Percentiles rank a stretch among this genome's conserved stretches.
Evolutionary conservation across 2,888 invertebrate genomes (phyloP).

Genomic region (Pyrrhia umbra): DNA sequence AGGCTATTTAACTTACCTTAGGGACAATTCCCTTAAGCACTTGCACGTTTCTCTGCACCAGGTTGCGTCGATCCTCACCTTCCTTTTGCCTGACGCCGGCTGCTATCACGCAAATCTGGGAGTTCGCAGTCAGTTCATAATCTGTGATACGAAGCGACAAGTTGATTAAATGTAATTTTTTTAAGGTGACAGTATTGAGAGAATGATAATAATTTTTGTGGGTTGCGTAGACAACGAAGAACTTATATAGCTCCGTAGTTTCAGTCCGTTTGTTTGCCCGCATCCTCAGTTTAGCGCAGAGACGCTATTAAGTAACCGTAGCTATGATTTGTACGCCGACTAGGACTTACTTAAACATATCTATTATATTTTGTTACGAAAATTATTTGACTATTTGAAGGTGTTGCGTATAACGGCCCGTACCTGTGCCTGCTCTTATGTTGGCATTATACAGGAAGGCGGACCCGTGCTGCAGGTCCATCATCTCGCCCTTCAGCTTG

Average conservation of each 20-base stretch:
- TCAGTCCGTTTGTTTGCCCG: no score
- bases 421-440: conserved; percentile 92
- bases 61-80: conserved; percentile 95
- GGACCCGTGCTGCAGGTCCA: conserved; percentile 97
- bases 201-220: no score
- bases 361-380: no score
- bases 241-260: no score
- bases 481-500: conserved; percentile 96
- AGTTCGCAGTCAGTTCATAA: conserved; percentile 94
- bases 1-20: conserved; percentile 79
- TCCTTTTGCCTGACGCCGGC: conserved; percentile 97
- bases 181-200: no score
- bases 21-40: conserved; percentile 97
- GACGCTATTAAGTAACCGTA: no score
- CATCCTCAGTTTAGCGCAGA: no score
- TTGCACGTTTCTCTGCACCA: conserved; percentile 97
- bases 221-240: no score
- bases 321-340: no score
- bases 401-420: no score
- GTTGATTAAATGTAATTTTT: neutral
- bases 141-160: conserved; percentile 83
- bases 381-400: no score
- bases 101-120: conserved; percentile 96
- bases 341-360: no score
- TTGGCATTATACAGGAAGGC: conserved; percentile 95